Percentiles rank a stretch among this genome's conserved stretches.
These are phyloP conservation scores for Hyperoplus lanceolatus DNA, from an alignment of 2,797 vertebrate genomes.

Conservation along the genomic window DNA sequence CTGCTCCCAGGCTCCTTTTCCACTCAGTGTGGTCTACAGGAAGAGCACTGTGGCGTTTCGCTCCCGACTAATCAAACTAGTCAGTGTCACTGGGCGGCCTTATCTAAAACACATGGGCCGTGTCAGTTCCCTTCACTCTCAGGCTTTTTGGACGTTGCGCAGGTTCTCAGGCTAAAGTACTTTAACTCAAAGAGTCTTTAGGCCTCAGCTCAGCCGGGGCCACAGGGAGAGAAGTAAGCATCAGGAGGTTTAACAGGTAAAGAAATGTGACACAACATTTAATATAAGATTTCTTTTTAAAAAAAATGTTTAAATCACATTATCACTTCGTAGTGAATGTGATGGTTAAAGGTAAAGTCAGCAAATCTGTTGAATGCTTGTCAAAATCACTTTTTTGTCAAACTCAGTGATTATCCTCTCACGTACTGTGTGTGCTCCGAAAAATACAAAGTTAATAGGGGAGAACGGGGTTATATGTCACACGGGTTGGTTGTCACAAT, in stretches of 20 bases:
- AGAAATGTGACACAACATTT: neutral
- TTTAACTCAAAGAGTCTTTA: constrained; percentile 55
- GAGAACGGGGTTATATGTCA: too few species aligned
- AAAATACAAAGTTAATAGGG: too few species aligned
- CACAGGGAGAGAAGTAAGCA: constrained; percentile 1
- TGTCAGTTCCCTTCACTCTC: constrained; percentile 78
- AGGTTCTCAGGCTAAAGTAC: constrained; percentile 64
- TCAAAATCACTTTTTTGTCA: too few species aligned
- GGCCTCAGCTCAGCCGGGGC: constrained; percentile 9
- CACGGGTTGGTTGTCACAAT: too few species aligned
- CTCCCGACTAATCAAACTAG: constrained; percentile 80
- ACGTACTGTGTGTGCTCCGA: too few species aligned
- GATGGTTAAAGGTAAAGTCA: too few species aligned
- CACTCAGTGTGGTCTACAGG: constrained; percentile 70
- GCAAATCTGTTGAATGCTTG: too few species aligned
- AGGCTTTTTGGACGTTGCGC: constrained; percentile 69
- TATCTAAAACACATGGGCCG: constrained; percentile 85
- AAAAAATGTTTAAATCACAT: neutral
- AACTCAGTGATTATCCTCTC: too few species aligned
- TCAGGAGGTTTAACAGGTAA: neutral
- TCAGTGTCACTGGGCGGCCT: constrained; percentile 77
- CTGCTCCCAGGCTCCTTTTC: constrained; percentile 55
- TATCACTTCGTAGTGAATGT: neutral
- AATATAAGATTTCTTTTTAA: neutral
- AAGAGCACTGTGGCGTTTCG: constrained; percentile 54